phyloP scores from a whole-genome alignment of 2,113 vertebrate genomes.

The Pitta sordida region DNA sequence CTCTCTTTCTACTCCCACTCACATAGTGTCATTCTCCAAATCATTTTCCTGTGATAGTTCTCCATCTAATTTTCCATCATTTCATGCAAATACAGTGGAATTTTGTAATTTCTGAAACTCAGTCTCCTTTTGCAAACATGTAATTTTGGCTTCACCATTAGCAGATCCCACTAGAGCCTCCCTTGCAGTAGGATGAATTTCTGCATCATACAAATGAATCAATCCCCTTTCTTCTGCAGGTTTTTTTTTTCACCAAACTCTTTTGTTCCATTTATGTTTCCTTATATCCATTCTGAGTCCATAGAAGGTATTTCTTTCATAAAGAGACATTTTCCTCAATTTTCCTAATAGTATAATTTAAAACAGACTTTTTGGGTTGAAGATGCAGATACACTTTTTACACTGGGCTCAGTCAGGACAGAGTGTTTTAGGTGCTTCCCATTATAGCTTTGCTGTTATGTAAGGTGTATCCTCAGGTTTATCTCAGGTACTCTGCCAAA shows the following conservation, averaged over 20 bases:
- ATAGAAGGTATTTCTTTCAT: not conserved
- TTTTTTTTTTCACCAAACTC: not conserved
- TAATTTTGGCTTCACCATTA: not conserved
- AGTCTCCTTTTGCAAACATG: not conserved
- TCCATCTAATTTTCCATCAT: not conserved
- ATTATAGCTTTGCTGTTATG: not conserved
- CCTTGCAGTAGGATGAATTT: not conserved
- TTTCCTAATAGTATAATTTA: not conserved
- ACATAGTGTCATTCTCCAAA: not conserved
- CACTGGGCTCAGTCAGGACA: not conserved
- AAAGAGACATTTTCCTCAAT: not conserved
- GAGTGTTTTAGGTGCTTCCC: not conserved
- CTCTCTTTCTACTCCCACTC: not conserved
- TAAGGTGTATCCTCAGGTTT: not conserved
- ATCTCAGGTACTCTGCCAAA: not conserved
- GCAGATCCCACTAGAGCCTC: not conserved
- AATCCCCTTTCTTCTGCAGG: not conserved
- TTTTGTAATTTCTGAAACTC: not conserved
- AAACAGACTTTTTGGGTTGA: not conserved
- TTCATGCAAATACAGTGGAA: not conserved
- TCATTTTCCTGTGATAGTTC: not conserved
- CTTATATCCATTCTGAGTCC: not conserved
- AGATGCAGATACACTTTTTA: not conserved
- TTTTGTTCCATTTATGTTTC: not conserved
- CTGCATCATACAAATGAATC: not conserved